Evolutionary conservation across 2,888 invertebrate species (phyloP), one percentile per base, ranked within the genome.

Genomic region (Axea sp.): DNA sequence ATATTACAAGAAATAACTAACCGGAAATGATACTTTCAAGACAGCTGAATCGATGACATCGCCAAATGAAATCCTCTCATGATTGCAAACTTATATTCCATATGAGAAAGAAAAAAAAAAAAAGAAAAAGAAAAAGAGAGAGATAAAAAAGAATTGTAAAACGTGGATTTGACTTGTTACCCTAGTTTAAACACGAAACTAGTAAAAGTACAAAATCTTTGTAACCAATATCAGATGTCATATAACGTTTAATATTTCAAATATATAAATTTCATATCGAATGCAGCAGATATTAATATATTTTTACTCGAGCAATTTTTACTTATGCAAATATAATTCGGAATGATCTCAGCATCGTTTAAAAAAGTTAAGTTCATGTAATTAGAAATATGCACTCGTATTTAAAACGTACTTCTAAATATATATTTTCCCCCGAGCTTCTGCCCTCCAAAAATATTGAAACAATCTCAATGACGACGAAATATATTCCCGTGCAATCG

Each of bases 1-100:
- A 60, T 35, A 43, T 49, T 43, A 47, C 39, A 41, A 19, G 55
- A 67, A 67, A 67, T 57, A 49, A 41, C 43, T 28, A 55, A 53
- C 51, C 69, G 53, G 68, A 69, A 69, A 69, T 33, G 31, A 47
- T 69, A 60, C 45, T 60, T 45, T 37, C 41, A 37, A 41, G 60
- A 17, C 41, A 51, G 26, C 37, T 12, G 47, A 71, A 30, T 57
- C 53, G 60, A 62, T 71, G 43, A 3, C 47, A 62, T 62, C 47
- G 45, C 30, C 60, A 71, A 71, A 62, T 62, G 57, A 62, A 55
- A 62, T 49, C 39, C 35, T 35, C 62, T 41, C 47, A 17, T 49
- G 47, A 41, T 55, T 11, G 33, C 35, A 30, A 19, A 51, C 60
- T 60, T 69, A 55, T 60, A 60, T 53, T 39, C 53, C 55, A 62